Evolutionary conservation across 2,797 vertebrate genomes (phyloP), one percentile per base, ranked within the genome.

Genomic region (Eleutherodactylus coqui): DNA sequence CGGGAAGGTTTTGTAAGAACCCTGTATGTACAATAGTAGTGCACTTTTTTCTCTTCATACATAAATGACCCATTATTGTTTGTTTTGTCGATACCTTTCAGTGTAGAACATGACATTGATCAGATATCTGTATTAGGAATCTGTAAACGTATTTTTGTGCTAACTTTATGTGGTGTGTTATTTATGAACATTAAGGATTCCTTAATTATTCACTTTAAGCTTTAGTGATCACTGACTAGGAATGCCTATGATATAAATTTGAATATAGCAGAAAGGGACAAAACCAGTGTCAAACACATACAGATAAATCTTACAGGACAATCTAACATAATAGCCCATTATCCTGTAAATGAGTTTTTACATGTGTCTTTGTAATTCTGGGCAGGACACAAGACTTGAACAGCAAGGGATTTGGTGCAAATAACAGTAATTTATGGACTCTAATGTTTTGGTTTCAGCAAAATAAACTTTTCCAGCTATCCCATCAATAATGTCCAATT

Each of bases 371-470:
- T 49, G 73, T 27, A 9, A 49, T 75, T 45, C 38, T 6, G 49
- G 4, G 27, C 47, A 55, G 47, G 75, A 77, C 49, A 34, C 36
- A 76, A 51, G 17, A 49, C 17, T 19, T 21, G 29, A 53, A 53
- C 49, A 17, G 11, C 75, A 36, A 34, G 49, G 47, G 75, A 36
- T n/a, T 77, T 36, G 47, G 29, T 55, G 32, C 29, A 77, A 36
- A 77, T 77, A 49, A 34, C 75, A 77, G 75, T 36, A 77, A 77
- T 53, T 77, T 77, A 77, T 77, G 53, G 47, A 77, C 73, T 76
- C 17, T 51, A 76, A 76, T 76, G 45, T 34, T 76, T 76, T 53
- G 73, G 47, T 49, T 76, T 76, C 24, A 76, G 53, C 47, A 76
- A 51, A 75, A 51, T 24, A 36, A 49, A 77, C 49, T 19, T 53